phyloP scores from a whole-genome alignment of 2,797 vertebrate genomes.

The Rhinophrynus dorsalis region DNA sequence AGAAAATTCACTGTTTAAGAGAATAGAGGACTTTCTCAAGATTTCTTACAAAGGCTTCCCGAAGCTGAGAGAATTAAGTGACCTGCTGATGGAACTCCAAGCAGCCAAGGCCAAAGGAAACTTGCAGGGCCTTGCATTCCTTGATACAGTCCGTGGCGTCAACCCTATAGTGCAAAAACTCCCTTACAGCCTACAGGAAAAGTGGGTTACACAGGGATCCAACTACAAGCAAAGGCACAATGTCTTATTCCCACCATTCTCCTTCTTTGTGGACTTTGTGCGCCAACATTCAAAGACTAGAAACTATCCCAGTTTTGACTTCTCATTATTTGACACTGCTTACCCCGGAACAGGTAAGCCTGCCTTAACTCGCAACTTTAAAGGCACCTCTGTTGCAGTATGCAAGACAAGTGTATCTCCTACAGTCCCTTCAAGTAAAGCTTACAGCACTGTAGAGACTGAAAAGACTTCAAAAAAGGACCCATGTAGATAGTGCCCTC shows the following conservation, averaged over 20 bases:
- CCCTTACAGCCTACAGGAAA: background rate
- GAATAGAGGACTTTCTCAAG: too few relatives aligned
- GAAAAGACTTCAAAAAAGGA: background rate
- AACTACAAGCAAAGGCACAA: background rate
- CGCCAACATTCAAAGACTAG: background rate
- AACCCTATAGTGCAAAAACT: slow-evolving; percentile 5
- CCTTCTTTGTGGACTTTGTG: background rate
- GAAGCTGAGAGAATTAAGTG: background rate
- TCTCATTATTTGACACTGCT: background rate
- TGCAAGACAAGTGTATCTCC: too few relatives aligned
- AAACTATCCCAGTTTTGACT: background rate
- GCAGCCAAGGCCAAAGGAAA: background rate
- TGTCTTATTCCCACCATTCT: background rate
- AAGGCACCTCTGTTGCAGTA: too few relatives aligned
- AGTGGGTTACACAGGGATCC: background rate
- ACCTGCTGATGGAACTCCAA: background rate
- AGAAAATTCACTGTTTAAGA: background rate
- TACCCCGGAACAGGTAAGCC: too few relatives aligned
- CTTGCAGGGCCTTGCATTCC: background rate
- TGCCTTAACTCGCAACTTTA: too few relatives aligned
- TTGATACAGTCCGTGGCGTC: background rate
- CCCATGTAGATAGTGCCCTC: background rate
- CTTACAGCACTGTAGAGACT: too few relatives aligned
- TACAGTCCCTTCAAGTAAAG: too few relatives aligned
- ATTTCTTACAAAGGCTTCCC: background rate